Evolutionary conservation across 2,797 vertebrate genomes (phyloP).

Genomic region (Eidolon dupreanum): DNA sequence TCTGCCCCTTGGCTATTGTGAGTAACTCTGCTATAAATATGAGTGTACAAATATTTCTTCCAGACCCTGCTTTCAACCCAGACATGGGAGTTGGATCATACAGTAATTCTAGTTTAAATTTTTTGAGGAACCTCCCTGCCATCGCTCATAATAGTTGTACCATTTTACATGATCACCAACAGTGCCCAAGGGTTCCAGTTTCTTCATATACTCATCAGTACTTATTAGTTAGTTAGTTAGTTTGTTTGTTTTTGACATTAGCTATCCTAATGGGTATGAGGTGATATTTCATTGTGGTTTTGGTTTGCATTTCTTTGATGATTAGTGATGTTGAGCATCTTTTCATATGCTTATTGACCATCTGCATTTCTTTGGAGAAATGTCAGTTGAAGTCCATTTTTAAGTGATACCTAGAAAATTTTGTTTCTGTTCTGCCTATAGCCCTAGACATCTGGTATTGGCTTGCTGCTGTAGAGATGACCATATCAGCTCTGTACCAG

Average conservation of each 20-base stretch:
- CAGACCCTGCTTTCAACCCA: background rate
- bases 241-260: background rate
- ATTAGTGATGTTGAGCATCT: background rate
- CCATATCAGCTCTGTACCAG: background rate
- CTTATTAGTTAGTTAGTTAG: background rate
- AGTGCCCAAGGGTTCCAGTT: background rate
- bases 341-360: background rate
- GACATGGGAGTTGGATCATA: background rate
- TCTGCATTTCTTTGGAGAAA: slow-evolving; percentile 7
- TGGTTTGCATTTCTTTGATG: background rate
- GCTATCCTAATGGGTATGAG: background rate
- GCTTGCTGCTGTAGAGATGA: background rate
- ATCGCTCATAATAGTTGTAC: background rate
- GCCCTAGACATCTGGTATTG: background rate
- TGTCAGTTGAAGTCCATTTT: background rate
- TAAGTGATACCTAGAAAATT: background rate
- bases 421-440: background rate
- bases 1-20: background rate
- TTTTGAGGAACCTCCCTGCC: background rate
- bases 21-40: background rate
- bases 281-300: background rate
- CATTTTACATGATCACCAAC: background rate
- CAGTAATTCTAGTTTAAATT: background rate
- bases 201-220: background rate
- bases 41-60: background rate